Evolutionary conservation across 2,888 invertebrate species (phyloP), one percentile per base, ranked within the genome.

Genomic region (Dasypolia templi): DNA sequence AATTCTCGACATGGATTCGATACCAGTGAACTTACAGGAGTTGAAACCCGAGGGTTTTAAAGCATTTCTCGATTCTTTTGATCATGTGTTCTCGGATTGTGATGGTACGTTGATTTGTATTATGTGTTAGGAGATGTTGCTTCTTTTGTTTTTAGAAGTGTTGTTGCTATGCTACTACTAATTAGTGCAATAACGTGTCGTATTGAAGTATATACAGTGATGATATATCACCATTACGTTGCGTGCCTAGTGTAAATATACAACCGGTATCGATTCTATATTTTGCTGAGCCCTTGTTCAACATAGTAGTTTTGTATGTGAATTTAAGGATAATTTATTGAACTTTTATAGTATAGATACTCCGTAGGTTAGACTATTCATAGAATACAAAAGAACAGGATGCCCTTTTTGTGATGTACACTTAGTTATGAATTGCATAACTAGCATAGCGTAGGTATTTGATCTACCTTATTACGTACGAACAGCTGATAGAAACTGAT

Each of bases 81-180:
- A 98, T 89, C 97, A 97, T 84, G 97, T 98, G 67, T 96, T 98
- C 77, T 97, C 97, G 61, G 98, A 98, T 91, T 98, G 98, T 91
- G 98, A 98, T 92, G 98, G 98, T 97, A 91, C 92, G 96, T 93
- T 79, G 46, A 63, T 58, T 55, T 77, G 12, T 12, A 42, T 35
- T 70, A 12, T 29, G 65, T 61, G 39, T 32, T 17, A 1, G 0
- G 39, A 44, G 0, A n/a, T 46, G n/a, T 14, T 7, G 1, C 22
- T 7, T 32, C n/a, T 35, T 44, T 69, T 59, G 42, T 74, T 81
- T 68, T 53, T 32, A 39, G n/a, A 29, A 19, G 5, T 63, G 22
- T n/a, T 73, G 44, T 46, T 55, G 39, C 53, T 55, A 53, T 39
- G 44, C 9, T 5, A n/a, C 1, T 14, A 19, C n/a, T 2, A 4